phyloP scores from a whole-genome alignment of 35 echinoderm and acorn worm genomes.

The Ophiothrix spiculata region DNA sequence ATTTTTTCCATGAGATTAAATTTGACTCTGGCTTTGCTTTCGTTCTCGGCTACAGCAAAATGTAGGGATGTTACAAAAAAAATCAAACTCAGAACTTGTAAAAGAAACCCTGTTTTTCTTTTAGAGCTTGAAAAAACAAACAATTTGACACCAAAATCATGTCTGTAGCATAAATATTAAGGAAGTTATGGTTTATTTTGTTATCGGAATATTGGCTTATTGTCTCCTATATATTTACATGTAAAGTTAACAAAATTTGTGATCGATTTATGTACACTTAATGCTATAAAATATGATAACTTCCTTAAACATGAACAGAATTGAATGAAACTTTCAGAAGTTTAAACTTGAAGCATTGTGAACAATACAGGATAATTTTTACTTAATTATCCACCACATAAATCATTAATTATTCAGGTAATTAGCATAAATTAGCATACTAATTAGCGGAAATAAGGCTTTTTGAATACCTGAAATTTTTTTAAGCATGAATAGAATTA shows the following conservation, averaged over 20 bases:
- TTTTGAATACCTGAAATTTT: neutral
- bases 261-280: neutral
- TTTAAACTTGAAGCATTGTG: neutral
- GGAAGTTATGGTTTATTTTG: neutral
- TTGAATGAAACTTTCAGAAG: neutral
- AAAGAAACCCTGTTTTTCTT: neutral
- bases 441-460: neutral
- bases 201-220: neutral
- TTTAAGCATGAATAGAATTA: neutral
- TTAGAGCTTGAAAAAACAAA: neutral
- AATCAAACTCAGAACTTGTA: neutral
- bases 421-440: neutral
- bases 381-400: neutral
- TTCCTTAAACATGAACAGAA: neutral
- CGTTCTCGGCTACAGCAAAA: slow-evolving; percentile 88
- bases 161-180: neutral
- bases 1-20: slow-evolving; percentile 93
- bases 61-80: neutral
- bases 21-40: slow-evolving; percentile 87
- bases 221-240: neutral
- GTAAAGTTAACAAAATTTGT: neutral
- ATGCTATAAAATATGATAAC: neutral
- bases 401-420: neutral
- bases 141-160: too few species aligned
- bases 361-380: neutral